Evolutionary conservation across 2,113 vertebrate genomes (phyloP).

Genomic region (Thinocorus orbignyianus): DNA sequence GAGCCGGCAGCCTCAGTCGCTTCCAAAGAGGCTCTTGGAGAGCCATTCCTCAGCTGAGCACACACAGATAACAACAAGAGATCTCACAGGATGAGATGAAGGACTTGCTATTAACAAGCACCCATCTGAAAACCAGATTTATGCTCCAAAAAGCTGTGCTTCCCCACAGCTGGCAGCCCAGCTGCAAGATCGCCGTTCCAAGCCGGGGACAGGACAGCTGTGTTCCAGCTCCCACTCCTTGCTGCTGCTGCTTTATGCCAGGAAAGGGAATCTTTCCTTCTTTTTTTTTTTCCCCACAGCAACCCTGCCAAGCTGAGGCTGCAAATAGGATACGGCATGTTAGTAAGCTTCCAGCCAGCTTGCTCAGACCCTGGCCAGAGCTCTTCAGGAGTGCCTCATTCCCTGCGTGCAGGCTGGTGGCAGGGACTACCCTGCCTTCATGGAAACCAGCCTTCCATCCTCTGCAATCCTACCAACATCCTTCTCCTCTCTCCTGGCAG

Average conservation of each 20-base stretch:
- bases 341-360: not conserved
- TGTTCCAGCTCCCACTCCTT: not conserved
- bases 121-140: not conserved
- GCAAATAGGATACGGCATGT: not conserved
- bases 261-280: not conserved
- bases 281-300: constrained; percentile 9
- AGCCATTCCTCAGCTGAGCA: not conserved
- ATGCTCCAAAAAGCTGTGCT: not conserved
- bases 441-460: not conserved
- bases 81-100: not conserved
- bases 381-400: not conserved
- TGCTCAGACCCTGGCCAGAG: not conserved
- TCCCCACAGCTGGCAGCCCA: not conserved
- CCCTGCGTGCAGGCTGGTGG: accelerated
- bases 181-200: not conserved
- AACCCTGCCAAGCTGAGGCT: not conserved
- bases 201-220: not conserved
- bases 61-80: not conserved
- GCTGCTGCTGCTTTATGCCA: not conserved
- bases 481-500: not conserved
- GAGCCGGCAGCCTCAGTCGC: not conserved
- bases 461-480: no score
- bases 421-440: not conserved
- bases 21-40: not conserved
- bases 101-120: not conserved